These are phyloP conservation scores for Notarius quadriscutis DNA, from an alignment of 2,113 vertebrate species.

Conservation along the genomic window DNA sequence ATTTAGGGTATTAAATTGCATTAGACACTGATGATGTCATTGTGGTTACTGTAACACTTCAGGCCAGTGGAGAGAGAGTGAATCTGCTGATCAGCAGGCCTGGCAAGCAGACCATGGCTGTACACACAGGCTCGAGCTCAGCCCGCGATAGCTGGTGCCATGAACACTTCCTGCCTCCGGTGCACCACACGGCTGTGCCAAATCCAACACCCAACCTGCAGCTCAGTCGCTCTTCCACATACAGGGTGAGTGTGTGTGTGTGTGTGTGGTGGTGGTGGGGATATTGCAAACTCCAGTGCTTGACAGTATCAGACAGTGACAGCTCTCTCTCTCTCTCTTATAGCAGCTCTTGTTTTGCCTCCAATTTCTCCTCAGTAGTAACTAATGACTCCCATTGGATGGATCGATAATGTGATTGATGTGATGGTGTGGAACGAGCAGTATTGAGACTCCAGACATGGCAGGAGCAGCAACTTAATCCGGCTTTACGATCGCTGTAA, in stretches of 20 bases:
- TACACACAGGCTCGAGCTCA: constrained; percentile 73
- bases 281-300: constrained; percentile 13
- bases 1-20: constrained; percentile 11
- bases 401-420: constrained; percentile 40
- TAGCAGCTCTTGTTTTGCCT: constrained; percentile 16
- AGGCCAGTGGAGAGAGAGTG: constrained; percentile 96
- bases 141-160: constrained; percentile 82
- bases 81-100: constrained; percentile 85
- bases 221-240: constrained; percentile 70
- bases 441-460: constrained; percentile 10
- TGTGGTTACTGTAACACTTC: constrained; percentile 42
- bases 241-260: constrained; percentile 67
- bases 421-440: constrained; percentile 22
- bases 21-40: constrained; percentile 1
- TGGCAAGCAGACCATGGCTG: constrained; percentile 78
- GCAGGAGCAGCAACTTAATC: constrained; percentile 18
- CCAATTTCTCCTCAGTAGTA: constrained; percentile 27
- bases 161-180: constrained; percentile 80
- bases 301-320: neutral
- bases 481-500: neutral
- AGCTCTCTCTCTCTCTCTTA: neutral
- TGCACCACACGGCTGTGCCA: constrained; percentile 76
- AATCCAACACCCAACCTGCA: constrained; percentile 68
- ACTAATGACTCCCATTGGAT: constrained; percentile 41
- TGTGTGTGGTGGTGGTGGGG: constrained; percentile 27